Evolutionary conservation across 1,140 invertebrate species (phyloP), one percentile per base, ranked within the genome.

Genomic region (Drosophila pandora): DNA sequence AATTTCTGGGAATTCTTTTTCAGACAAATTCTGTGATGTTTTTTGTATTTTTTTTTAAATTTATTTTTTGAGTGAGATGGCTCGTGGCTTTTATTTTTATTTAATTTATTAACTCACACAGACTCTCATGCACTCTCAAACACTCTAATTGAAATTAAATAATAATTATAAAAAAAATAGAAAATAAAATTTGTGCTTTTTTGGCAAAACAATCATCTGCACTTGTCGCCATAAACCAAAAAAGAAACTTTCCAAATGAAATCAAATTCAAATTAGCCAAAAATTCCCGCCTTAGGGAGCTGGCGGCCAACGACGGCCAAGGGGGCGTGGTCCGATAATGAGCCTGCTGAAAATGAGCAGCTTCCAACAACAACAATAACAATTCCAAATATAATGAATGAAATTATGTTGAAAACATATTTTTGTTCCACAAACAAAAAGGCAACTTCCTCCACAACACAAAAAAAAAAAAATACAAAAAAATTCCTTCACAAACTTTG

Each of bases 211-310:
- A 67, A 69, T 69, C 62, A 69, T 69, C 68, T 69, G 65, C 65
- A 69, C 65, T 69, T 68, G 65, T 69, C 65, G 43, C 65, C 69
- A 71, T 28, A 39, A 25, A 67, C 47, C 65, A 37, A 45, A 65
- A 65, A 45, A 30, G 58, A 64, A 82, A 73, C 73, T 69, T 82
- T 82, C 72, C 74, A 59, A 82, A 82, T 82, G 63, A 82, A 82
- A 82, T 82, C 70, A 82, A 82, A 82, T 82, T 82, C 79, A 78
- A 82, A 82, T 82, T 82, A 82, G 79, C 74, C 59, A 74, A 82
- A 47, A 82, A 69, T 48, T 50, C 49, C 30, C 25, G 45, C 17
- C 30, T 39, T 13, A 9, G 41, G 37, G 2, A 13, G 37, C 9
- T 3, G 39, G 13, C 39, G 12, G 3, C 12, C 39, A 41, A 13